Base-by-base conservation (phyloP, 2,888 invertebrate species). In the Dione juno region DNA sequence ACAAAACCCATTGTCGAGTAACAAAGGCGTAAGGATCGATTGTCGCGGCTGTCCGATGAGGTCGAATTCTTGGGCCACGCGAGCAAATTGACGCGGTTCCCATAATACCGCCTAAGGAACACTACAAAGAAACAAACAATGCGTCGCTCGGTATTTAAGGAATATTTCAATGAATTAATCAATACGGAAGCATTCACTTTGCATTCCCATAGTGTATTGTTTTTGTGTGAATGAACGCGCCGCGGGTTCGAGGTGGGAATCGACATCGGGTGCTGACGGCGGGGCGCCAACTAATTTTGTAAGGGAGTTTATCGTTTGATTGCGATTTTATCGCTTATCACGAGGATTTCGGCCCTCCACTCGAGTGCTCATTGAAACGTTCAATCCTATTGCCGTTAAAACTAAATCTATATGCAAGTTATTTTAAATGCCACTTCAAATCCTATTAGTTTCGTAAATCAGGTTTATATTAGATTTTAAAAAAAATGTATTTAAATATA, bases 31-130 rank as follows among this genome's bases (percentile, higher is more conserved):
- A 84, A 81, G 82, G 81, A 86, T 87, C 84, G 84, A 85, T 84
- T 84, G 81, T 83, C 79, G 80, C 82, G 78, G 74, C 73, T 72
- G 76, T 77, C 81, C 81, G 84, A 82, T 79, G 80, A 83, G 87
- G 88, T 88, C 87, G 82, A 82, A 84, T 78, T 81, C 81, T 81
- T 77, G 73, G 77, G 89, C 82, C 92, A 91, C 92, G 92, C 92
- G 91, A 72, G 73, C 85, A 92, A 93, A 93, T 92, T 92, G 92
- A 88, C 80, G 81, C 78, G 88, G 86, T 92, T 93, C 92, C 90
- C 92, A 92, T 88, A 90, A 81, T 83, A 84, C 90, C 89, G 82
- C 88, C 89, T 80, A 80, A 88, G 89, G 90, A 78, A 83, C 79
- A 74, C 76, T 79, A 89, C 88, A 89, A 89, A 84, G 83, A 77